phyloP scores from a whole-genome alignment of 53 echinoderm and acorn worm species.

The Stichopus horrens region DNA sequence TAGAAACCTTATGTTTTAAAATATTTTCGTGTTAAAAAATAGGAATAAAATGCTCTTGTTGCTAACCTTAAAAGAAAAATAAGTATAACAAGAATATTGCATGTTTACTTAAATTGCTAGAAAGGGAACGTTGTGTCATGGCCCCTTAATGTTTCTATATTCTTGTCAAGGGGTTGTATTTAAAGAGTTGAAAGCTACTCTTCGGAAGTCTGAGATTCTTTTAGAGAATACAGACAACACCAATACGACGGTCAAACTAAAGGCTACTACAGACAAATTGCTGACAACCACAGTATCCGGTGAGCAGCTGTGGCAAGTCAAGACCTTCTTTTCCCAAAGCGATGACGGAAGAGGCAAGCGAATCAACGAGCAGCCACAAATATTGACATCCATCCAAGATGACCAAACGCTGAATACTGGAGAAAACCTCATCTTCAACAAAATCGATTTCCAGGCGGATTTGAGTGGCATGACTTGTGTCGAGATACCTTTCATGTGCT shows the following conservation, averaged over 20 bases:
- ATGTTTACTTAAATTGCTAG: background rate
- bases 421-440: constrained; percentile 19
- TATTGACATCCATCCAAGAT: constrained; percentile 3
- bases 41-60: too few relatives aligned
- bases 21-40: too few relatives aligned
- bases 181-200: constrained; percentile 21
- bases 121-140: background rate
- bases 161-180: constrained; percentile 21
- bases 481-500: constrained; percentile 45
- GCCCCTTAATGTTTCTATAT: background rate
- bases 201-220: background rate
- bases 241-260: constrained; percentile 3
- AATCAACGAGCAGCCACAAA: constrained; percentile 37
- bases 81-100: too few relatives aligned
- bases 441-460: constrained; percentile 36
- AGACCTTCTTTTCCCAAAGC: constrained; percentile 44
- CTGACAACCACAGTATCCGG: constrained; percentile 25
- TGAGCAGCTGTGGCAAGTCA: constrained; percentile 30
- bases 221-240: constrained; percentile 23
- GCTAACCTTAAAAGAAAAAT: too few relatives aligned
- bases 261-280: constrained; percentile 27
- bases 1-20: background rate
- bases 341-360: constrained; percentile 24
- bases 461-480: constrained; percentile 5
- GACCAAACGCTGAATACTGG: constrained; percentile 21